A percentile compares a stretch with the other conserved stretches of the same genome.
Conservation (phyloP, 2,113 vertebrate genomes). For the Hiodon alosoides region DNA sequence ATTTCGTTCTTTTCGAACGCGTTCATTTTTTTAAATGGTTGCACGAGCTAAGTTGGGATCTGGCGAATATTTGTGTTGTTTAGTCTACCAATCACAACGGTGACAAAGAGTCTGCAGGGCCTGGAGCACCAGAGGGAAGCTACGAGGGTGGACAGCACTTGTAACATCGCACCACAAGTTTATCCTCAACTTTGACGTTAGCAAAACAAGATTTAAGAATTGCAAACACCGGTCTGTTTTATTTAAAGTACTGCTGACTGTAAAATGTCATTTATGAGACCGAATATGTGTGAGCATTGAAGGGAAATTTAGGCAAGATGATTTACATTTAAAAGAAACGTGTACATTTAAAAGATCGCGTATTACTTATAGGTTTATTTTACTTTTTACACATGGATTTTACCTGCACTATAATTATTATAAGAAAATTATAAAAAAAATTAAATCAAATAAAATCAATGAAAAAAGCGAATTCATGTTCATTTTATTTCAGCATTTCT, state of each 20-base stretch:
- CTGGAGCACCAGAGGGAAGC: conserved; percentile 17
- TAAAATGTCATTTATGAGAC: conserved; percentile 34
- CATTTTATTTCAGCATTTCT: no score
- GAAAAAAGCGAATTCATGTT: no score
- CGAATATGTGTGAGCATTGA: background rate
- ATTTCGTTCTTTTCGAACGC: conserved; percentile 44
- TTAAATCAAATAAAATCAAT: no score
- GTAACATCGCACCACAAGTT: conserved; percentile 20
- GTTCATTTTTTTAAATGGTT: conserved; percentile 44
- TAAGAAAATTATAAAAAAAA: background rate
- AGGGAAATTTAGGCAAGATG: no score
- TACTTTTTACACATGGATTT: background rate
- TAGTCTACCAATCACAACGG: conserved; percentile 90
- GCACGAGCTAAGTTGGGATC: conserved; percentile 51
- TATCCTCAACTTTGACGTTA: conserved; percentile 46
- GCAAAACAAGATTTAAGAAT: conserved; percentile 39
- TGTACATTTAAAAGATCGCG: background rate
- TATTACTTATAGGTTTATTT: background rate
- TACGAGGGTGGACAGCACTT: conserved; percentile 35
- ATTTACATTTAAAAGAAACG: no score
- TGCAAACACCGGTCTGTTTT: conserved; percentile 50
- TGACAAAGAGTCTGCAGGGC: conserved; percentile 79
- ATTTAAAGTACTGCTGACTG: conserved; percentile 40
- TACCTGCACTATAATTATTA: conserved; percentile 4
- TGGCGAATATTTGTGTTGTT: conserved; percentile 72